Evolutionary conservation across 2,888 invertebrate species (phyloP).

Genomic region (Xestobium rufovillosum): DNA sequence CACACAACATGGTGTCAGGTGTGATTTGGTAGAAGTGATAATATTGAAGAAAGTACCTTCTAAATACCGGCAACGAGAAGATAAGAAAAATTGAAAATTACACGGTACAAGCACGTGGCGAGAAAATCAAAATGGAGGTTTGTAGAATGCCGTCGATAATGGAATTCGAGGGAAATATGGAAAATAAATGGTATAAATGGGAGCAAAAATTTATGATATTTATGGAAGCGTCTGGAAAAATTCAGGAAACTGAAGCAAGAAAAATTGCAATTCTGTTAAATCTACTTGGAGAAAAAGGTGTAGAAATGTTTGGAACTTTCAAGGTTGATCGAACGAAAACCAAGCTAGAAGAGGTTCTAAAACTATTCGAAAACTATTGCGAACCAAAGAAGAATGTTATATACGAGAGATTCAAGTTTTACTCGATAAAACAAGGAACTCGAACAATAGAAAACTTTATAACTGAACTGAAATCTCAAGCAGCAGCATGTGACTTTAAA

Average conservation of each 20-base stretch:
- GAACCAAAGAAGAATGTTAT: constrained; percentile 10
- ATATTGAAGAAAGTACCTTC: too few relatives aligned
- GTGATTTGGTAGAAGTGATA: too few relatives aligned
- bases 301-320: constrained; percentile 9
- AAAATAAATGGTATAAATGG: neutral
- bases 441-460: constrained; percentile 1
- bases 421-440: constrained; percentile 1
- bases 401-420: constrained; percentile 10
- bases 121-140: neutral
- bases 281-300: constrained; percentile 8
- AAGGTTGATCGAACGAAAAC: constrained; percentile 5
- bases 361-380: constrained; percentile 7
- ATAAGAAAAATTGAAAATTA: too few relatives aligned
- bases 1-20: too few relatives aligned
- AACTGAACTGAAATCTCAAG: neutral
- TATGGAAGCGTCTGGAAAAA: constrained; percentile 1
- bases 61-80: too few relatives aligned
- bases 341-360: constrained; percentile 5
- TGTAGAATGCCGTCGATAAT: neutral
- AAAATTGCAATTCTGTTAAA: constrained; percentile 7
- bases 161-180: neutral
- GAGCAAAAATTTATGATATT: neutral
- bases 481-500: neutral
- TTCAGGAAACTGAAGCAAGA: neutral
- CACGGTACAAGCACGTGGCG: too few relatives aligned